Base-by-base conservation (phyloP, 1,140 invertebrate genomes). In the Procambarus virginalis region DNA sequence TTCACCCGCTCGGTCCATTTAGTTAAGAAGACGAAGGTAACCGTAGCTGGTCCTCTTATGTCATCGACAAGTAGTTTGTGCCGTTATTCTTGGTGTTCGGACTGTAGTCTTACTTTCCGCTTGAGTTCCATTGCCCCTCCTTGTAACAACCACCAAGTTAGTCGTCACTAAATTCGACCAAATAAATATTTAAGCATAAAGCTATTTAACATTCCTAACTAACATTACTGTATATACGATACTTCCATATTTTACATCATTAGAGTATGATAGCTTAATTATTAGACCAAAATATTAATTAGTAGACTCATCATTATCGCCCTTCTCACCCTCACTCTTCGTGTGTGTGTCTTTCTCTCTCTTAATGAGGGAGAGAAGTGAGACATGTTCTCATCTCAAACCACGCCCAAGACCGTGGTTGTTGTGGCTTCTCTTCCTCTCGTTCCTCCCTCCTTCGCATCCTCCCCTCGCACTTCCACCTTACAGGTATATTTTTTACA, bases 1-100 rank as follows among this genome's bases (percentile, higher is more conserved):
- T 58, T 58, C 84, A 76, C 51, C 84, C 84, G 58, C 84, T 86
- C 51, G 84, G 84, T 86, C 84, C 84, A 22, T 86, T 86, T 86
- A 86, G 84, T 86, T 86, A 86, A 86, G 84, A 86, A 86, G 84
- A 86, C 73, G 84, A 77, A 77, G 84, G 84, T 86, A 76, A 77
- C 51, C 49, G 51, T 81, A 58, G 79, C 55, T 51, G 22, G 79
- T 81, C 49, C 49, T 78, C 3, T 58, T 81, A 46, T 51, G 48
- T 81, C 79, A 22, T 20, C 51, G 79, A 58, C 79, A 60, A 22
- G 49, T 58, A 81, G 79, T 81, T 81, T 51, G 51, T 60, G 60
- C 20, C 46, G 6, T 34, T 58, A 10, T 81, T 81, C 48, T 81
- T 60, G 77, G n/a, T 73, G 68, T 73, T 73, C 34, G 68, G 68